Evolutionary conservation across 2,797 vertebrate species (phyloP), one percentile per base, ranked within the genome.

Genomic region (Heteromormyrus szaboi): DNA sequence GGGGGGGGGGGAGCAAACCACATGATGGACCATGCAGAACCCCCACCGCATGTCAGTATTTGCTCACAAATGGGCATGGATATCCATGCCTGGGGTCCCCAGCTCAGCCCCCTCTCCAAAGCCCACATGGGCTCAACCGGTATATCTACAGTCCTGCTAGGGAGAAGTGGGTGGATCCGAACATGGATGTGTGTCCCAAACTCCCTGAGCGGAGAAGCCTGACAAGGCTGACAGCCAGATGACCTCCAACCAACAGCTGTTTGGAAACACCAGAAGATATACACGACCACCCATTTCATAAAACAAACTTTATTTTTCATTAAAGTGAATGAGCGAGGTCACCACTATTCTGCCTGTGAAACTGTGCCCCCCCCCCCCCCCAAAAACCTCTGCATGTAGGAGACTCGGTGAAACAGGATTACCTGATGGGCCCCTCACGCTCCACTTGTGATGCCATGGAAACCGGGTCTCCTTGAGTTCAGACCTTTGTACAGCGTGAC

Each of bases 381-480:
- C 17, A 46, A 79, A 37, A 46, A 79, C 72, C 14, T 79, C 37
- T 44, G 72, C 41, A 19, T 79, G 90, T 90, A 0, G 48, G 92
- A 94, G 91, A 91, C 93, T 92, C 90, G 92, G 91, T 79, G 72
- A 90, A 93, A 93, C 92, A 93, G 85, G 91, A 92, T 93, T 93
- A 95, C 94, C 94, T 93, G 90, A 93, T 91, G 37, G 92, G 93
- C 92, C 90, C 90, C 91, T 92, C 89, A 91, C 91, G 93, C 92
- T 90, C 92, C 87, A 92, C 91, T 93, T 92, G 93, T 91, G 93
- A 95, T 94, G 95, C 93, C 93, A 95, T 94, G 93, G 95, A 93
- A 92, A 95, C 93, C 8, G 90, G 90, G 89, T 87, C 91, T 93
- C 50, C 92, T 92, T 91, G 93, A 92, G 91, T 90, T 87, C 86